Conservation (phyloP, 2,888 invertebrate species). For the Plagodis pulveraria region DNA sequence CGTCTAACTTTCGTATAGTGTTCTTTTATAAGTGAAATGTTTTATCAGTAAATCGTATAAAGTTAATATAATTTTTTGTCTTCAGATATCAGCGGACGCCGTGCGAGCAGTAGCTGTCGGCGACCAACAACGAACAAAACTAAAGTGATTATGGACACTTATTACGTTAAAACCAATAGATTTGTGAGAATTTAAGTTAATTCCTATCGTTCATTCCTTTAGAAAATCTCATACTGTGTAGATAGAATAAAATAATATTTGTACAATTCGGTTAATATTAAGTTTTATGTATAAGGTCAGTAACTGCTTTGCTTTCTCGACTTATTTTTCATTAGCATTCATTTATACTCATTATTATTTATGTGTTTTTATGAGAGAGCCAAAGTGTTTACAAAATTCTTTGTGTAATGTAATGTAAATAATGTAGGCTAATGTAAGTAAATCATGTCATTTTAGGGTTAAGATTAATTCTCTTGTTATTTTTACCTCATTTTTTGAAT, state of each 20-base stretch:
- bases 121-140: conserved; percentile 73
- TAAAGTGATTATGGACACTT: conserved; percentile 74
- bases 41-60: neutral
- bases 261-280: conserved; percentile 61
- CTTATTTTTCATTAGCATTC: conserved; percentile 48
- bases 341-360: conserved; percentile 65
- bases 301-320: conserved; percentile 58
- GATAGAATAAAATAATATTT: conserved; percentile 62
- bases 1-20: too few species aligned
- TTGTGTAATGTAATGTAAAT: conserved; percentile 66
- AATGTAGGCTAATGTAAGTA: conserved; percentile 42
- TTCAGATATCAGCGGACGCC: conserved; percentile 80
- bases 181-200: conserved; percentile 67
- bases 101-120: conserved; percentile 76
- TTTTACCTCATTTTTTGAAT: conserved; percentile 68
- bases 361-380: conserved; percentile 64
- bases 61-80: conserved; percentile 36
- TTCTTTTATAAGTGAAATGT: too few species aligned
- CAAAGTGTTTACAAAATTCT: conserved; percentile 70
- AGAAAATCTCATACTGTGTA: conserved; percentile 64
- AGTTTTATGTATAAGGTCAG: conserved; percentile 59
- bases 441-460: conserved; percentile 68
- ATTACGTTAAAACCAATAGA: conserved; percentile 40
- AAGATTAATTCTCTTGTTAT: conserved; percentile 60
- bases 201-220: conserved; percentile 56